phyloP scores from a whole-genome alignment of 2,797 vertebrate species.

The Carcharodon carcharias region DNA sequence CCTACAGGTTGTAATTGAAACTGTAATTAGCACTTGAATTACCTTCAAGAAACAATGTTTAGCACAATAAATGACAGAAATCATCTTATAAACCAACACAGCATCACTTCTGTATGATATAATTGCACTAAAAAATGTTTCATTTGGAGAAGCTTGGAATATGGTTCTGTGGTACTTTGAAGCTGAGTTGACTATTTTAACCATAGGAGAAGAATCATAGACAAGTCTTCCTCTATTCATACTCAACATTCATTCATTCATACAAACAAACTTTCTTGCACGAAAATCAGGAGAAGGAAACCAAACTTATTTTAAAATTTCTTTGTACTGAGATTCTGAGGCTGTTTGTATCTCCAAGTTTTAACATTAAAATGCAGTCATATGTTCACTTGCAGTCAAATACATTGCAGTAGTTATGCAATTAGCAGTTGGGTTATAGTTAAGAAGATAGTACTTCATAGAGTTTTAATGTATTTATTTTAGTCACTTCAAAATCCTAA shows the following conservation, averaged over 20 bases:
- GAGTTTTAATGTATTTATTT: background rate
- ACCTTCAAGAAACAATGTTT: background rate
- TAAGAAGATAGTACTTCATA: background rate
- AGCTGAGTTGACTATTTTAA: background rate
- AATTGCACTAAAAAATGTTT: background rate
- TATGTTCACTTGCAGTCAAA: background rate
- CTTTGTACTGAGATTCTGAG: background rate
- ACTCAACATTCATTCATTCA: background rate
- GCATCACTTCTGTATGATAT: background rate
- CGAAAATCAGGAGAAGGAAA: background rate
- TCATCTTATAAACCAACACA: background rate
- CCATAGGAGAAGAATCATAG: background rate
- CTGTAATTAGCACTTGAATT: background rate
- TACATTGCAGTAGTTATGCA: background rate
- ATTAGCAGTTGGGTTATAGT: background rate
- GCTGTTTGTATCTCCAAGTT: background rate
- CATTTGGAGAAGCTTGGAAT: background rate
- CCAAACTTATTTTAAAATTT: background rate
- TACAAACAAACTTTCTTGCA: background rate
- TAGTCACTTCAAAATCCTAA: background rate
- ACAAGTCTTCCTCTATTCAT: background rate
- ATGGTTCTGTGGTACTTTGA: background rate
- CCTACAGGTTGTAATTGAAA: constrained; percentile 41
- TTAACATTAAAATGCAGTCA: background rate
- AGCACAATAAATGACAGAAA: background rate